Percentiles rank a stretch among this genome's conserved stretches.
Conservation (phyloP, 2,888 invertebrate genomes). For the Agonopterix heracliana region DNA sequence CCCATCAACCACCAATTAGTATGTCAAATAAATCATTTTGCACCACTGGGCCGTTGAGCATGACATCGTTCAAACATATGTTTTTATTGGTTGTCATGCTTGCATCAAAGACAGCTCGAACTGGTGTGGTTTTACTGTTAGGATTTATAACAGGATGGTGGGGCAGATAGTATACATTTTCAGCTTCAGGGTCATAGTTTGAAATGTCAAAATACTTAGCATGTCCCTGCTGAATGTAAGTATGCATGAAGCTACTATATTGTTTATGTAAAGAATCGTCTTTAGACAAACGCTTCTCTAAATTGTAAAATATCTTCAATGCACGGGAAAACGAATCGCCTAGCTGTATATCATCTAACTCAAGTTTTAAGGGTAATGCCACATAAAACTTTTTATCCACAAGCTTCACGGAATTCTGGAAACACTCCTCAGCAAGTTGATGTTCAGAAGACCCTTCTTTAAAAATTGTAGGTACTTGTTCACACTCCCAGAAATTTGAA, state of each 20-base stretch:
- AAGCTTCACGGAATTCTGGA: neutral
- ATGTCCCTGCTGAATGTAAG: neutral
- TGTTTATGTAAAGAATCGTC: neutral
- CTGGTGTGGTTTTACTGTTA: neutral
- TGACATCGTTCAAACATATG: neutral
- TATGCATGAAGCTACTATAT: neutral
- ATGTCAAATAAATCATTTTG: conserved; percentile 4
- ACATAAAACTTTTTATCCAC: neutral
- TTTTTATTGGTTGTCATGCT: neutral
- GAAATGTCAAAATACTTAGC: neutral
- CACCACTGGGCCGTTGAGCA: neutral
- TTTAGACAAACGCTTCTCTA: neutral
- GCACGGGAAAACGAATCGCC: neutral
- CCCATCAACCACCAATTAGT: conserved; percentile 6
- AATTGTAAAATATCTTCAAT: neutral
- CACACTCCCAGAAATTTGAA: neutral
- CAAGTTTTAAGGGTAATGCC: neutral
- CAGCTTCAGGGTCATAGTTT: neutral
- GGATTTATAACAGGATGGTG: neutral
- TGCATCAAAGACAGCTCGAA: neutral
- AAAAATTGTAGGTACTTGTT: neutral
- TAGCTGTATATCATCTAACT: neutral
- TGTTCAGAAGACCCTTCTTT: neutral
- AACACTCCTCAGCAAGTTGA: neutral
- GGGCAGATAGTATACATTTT: neutral